Conservation (phyloP, 2,113 vertebrate genomes). For the Indicator indicator region DNA sequence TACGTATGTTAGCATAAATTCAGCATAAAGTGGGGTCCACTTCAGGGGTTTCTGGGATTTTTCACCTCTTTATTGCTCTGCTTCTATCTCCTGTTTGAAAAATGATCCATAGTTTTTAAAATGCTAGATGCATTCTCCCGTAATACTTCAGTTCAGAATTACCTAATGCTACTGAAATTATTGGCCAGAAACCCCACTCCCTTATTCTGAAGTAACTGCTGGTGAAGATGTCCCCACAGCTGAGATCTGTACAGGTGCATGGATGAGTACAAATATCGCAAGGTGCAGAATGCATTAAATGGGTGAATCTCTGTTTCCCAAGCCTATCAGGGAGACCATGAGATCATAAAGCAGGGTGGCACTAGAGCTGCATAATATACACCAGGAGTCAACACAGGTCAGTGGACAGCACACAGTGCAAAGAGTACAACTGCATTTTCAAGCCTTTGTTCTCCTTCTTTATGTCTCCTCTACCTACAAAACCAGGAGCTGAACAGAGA, state of each 20-base stretch:
- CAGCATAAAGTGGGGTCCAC: background rate
- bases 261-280: background rate
- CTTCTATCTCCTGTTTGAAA: constrained; percentile 14
- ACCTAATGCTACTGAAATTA: background rate
- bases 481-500: background rate
- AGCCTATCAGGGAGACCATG: background rate
- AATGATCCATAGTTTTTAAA: background rate
- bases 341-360: background rate
- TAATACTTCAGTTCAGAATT: background rate
- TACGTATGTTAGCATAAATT: background rate
- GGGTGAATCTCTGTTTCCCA: background rate
- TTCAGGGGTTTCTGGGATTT: background rate
- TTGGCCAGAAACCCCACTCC: background rate
- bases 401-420: background rate
- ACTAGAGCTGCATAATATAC: background rate
- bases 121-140: background rate
- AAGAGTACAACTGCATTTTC: background rate
- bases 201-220: background rate
- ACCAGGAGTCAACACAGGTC: background rate
- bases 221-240: background rate
- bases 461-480: background rate
- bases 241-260: background rate
- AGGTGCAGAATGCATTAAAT: background rate
- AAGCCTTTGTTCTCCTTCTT: background rate
- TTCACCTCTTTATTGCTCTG: background rate